These are phyloP conservation scores for Trissolcus basalis DNA, from an alignment of 1,140 invertebrate genomes.

Conservation along the genomic window DNA sequence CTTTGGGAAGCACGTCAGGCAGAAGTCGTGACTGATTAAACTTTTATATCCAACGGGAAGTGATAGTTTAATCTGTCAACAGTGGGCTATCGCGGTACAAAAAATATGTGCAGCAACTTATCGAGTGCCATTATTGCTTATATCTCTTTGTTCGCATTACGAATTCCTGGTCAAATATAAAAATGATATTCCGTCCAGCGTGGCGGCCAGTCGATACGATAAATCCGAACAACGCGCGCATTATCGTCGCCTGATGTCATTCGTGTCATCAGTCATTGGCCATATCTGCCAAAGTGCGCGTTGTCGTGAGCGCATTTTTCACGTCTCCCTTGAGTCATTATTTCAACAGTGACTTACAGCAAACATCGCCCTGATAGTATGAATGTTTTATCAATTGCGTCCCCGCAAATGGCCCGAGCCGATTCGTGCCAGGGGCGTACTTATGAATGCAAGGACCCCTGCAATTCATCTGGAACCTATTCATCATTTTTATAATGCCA, in stretches of 20 bases:
- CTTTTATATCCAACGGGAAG: not conserved
- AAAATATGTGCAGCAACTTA: not conserved
- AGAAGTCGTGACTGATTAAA: not conserved
- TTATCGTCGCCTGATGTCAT: slow-evolving; percentile 55
- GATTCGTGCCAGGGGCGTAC: slow-evolving; percentile 9
- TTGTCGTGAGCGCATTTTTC: slow-evolving; percentile 40
- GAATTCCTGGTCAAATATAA: slow-evolving; percentile 54
- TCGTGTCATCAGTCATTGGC: slow-evolving; percentile 53
- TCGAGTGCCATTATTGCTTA: slow-evolving; percentile 9
- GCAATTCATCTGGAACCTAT: too few species aligned
- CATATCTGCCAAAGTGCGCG: slow-evolving; percentile 53
- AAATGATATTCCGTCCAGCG: slow-evolving; percentile 46
- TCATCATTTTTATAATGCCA: too few species aligned
- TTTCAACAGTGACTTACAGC: slow-evolving; percentile 52
- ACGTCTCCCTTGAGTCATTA: slow-evolving; percentile 44
- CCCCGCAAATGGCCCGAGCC: slow-evolving; percentile 27
- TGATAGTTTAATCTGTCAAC: not conserved
- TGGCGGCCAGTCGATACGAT: slow-evolving; percentile 42
- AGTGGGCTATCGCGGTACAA: not conserved
- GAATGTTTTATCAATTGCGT: slow-evolving; percentile 54
- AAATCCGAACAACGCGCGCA: slow-evolving; percentile 52
- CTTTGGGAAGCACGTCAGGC: too few species aligned
- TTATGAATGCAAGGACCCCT: too few species aligned
- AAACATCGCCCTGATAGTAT: slow-evolving; percentile 46
- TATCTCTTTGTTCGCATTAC: slow-evolving; percentile 43